phyloP scores from a whole-genome alignment of 2,113 vertebrate species.

The Conger conger region DNA sequence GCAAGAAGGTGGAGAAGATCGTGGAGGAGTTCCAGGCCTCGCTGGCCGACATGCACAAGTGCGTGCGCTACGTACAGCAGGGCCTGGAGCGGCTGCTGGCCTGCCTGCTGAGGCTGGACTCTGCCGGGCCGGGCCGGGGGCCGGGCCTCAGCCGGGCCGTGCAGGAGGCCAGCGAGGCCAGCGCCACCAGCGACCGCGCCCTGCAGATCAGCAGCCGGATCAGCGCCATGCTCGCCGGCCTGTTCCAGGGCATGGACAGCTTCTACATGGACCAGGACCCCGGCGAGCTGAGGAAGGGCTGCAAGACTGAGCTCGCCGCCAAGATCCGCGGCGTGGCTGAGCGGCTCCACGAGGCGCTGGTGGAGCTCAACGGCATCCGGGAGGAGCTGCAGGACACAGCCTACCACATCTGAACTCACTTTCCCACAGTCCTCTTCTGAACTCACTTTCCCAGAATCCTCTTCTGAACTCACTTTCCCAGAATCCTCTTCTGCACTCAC shows the following conservation, averaged over 20 bases:
- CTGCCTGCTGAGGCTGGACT: slow-evolving; percentile 62
- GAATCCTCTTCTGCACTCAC: slow-evolving; percentile 18
- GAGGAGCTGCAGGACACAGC: slow-evolving; percentile 60
- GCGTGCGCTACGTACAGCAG: slow-evolving; percentile 61
- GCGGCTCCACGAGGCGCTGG: slow-evolving; percentile 54
- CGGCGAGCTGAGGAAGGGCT: slow-evolving; percentile 61
- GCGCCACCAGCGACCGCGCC: background rate
- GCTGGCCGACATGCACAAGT: slow-evolving; percentile 55
- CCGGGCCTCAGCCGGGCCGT: slow-evolving; percentile 63
- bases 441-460: slow-evolving; percentile 6
- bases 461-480: background rate
- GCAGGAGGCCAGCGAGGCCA: slow-evolving; percentile 52
- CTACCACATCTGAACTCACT: slow-evolving; percentile 46
- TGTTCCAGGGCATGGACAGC: slow-evolving; percentile 64
- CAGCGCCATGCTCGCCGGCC: slow-evolving; percentile 38
- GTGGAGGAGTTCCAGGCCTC: slow-evolving; percentile 55
- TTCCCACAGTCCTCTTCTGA: background rate
- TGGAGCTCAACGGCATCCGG: slow-evolving; percentile 62
- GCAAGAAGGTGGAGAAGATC: slow-evolving; percentile 64
- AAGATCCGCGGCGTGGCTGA: slow-evolving; percentile 55
- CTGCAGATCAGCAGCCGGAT: slow-evolving; percentile 27
- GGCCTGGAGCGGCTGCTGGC: slow-evolving; percentile 56
- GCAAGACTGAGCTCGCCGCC: slow-evolving; percentile 56
- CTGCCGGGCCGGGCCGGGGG: slow-evolving; percentile 63
- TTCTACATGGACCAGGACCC: slow-evolving; percentile 64